These are phyloP conservation scores for Manacus vitellinus DNA, from an alignment of 2,113 vertebrate genomes.

Conservation along the genomic window DNA sequence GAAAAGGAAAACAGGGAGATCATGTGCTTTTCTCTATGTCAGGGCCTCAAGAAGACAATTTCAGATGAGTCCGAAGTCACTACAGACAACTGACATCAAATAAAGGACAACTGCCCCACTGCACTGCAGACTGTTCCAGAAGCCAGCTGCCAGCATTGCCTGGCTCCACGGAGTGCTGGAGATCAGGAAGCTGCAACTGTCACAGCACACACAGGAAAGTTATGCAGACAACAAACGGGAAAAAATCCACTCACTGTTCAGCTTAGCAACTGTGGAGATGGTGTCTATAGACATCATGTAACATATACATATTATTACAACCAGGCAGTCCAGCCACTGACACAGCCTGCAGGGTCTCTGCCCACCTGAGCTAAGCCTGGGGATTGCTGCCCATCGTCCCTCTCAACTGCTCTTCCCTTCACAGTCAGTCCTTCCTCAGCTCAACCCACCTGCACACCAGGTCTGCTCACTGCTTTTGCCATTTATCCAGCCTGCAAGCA, in stretches of 20 bases:
- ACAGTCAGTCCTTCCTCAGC: neutral
- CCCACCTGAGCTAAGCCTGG: neutral
- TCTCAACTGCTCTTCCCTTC: neutral
- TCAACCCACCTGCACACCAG: neutral
- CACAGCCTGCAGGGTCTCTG: neutral
- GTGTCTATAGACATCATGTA: fast-evolving
- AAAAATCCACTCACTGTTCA: fast-evolving
- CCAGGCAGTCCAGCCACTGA: fast-evolving
- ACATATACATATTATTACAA: fast-evolving
- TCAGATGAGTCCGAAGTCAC: neutral
- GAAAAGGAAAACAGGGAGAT: neutral
- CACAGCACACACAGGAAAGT: neutral
- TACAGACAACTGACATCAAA: neutral
- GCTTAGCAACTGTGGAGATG: neutral
- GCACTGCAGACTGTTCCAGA: neutral
- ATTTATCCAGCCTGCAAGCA: neutral
- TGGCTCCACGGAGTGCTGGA: neutral
- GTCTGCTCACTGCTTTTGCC: neutral
- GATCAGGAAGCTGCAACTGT: neutral
- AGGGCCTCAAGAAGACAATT: neutral
- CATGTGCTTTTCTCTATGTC: neutral
- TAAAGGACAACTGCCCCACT: neutral
- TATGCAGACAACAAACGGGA: neutral
- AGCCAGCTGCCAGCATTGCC: neutral
- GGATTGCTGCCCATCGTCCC: fast-evolving